Evolutionary conservation across 2,888 invertebrate species (phyloP).

Genomic region (Trissolcus japonicus): DNA sequence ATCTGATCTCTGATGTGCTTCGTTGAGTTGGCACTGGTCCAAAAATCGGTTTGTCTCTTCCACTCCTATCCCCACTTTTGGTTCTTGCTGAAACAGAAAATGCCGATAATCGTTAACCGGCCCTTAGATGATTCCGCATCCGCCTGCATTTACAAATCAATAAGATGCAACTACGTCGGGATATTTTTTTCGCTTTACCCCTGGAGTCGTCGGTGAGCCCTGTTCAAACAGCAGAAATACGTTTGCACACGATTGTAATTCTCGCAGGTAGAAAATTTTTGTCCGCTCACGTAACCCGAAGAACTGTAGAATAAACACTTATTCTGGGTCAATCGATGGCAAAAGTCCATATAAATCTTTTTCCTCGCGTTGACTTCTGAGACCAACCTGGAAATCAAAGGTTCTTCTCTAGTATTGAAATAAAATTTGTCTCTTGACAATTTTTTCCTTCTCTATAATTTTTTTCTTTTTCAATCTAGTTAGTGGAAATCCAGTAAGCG

Average conservation of each 20-base stretch:
- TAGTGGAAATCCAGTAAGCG: too few species aligned
- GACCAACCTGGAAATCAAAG: too few species aligned
- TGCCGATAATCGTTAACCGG: constrained; percentile 20
- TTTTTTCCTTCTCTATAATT: too few species aligned
- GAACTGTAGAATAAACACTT: constrained; percentile 19
- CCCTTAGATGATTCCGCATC: background rate
- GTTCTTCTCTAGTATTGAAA: too few species aligned
- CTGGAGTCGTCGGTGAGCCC: background rate
- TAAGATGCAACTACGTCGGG: constrained; percentile 5
- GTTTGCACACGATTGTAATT: constrained; percentile 9
- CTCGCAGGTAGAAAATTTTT: constrained; percentile 4
- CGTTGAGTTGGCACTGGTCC: constrained; percentile 34
- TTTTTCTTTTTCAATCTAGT: too few species aligned
- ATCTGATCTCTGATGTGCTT: constrained; percentile 24
- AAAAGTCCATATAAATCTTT: constrained; percentile 14
- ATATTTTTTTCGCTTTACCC: background rate
- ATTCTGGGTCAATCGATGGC: constrained; percentile 33
- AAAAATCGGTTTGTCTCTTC: constrained; percentile 26
- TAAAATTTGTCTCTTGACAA: too few species aligned
- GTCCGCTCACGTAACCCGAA: constrained; percentile 11
- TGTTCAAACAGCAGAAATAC: constrained; percentile 11
- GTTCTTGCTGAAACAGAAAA: constrained; percentile 8
- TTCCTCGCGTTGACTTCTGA: background rate
- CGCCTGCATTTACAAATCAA: constrained; percentile 1
- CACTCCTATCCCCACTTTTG: background rate